Evolutionary conservation across 2,888 invertebrate species (phyloP).

Genomic region (Branchipolynoe longqiensis): DNA sequence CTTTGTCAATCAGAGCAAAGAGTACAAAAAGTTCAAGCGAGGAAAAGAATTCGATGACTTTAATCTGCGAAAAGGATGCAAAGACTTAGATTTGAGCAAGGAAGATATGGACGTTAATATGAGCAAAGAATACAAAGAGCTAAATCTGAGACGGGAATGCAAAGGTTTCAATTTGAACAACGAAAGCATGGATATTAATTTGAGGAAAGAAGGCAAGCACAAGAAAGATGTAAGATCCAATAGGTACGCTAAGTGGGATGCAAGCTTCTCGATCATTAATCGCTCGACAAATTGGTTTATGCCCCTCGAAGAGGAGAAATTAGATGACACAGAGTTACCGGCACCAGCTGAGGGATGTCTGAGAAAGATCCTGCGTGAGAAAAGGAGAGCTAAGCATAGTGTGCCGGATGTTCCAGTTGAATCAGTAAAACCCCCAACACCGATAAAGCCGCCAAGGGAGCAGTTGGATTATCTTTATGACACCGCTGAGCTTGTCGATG

Average conservation of each 20-base stretch:
- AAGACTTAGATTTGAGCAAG: neutral
- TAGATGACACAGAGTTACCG: neutral
- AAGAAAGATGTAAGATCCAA: neutral
- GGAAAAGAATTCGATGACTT: too few relatives aligned
- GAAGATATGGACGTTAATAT: neutral
- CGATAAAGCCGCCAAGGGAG: neutral
- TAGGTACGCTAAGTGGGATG: neutral
- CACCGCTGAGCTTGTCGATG: neutral
- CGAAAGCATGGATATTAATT: neutral
- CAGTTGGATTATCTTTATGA: constrained; percentile 37
- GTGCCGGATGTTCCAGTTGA: neutral
- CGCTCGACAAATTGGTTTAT: constrained; percentile 8
- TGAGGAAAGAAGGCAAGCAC: neutral
- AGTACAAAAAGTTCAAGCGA: too few relatives aligned
- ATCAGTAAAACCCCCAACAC: too few relatives aligned
- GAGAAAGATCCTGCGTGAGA: constrained; percentile 13
- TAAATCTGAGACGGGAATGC: too few relatives aligned
- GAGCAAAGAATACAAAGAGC: too few relatives aligned
- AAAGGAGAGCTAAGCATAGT: neutral
- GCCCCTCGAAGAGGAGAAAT: neutral
- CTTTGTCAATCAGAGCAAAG: too few relatives aligned
- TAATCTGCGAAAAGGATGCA: too few relatives aligned
- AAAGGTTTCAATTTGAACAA: neutral
- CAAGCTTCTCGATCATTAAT: neutral
- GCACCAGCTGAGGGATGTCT: constrained; percentile 28